Conservation (phyloP, 2,797 vertebrate genomes). For the Chromobotia macracanthus region DNA sequence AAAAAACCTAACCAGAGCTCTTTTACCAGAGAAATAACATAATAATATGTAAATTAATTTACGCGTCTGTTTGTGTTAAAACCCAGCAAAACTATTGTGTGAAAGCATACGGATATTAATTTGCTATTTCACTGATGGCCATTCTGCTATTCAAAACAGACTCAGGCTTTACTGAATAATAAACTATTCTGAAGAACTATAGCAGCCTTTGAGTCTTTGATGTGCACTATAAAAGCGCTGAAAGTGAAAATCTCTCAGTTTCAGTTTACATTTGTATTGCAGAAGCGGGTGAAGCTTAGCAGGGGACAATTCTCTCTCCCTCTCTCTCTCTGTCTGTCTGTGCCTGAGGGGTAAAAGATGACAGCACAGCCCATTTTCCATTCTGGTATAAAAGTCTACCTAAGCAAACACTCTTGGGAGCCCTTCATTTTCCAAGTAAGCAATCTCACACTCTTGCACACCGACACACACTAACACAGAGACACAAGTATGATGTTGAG, state of each 20-base stretch:
- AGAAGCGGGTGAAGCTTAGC: constrained; percentile 36
- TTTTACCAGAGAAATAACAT: no score
- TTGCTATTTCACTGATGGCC: constrained; percentile 46
- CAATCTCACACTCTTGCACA: constrained; percentile 36
- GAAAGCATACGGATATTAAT: constrained; percentile 20
- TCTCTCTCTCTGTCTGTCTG: constrained; percentile 10
- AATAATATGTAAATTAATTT: constrained; percentile 17
- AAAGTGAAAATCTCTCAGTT: constrained; percentile 43
- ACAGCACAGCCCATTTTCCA: constrained; percentile 48
- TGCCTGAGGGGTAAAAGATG: constrained; percentile 50
- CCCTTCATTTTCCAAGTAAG: constrained; percentile 40
- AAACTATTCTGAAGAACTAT: constrained; percentile 41
- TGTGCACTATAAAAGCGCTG: constrained; percentile 48
- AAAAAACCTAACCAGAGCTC: no score
- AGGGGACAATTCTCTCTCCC: constrained; percentile 30
- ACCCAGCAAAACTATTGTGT: constrained; percentile 1
- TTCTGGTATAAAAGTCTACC: constrained; percentile 51
- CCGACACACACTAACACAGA: constrained; percentile 28
- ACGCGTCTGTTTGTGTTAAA: background rate
- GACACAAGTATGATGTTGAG: constrained; percentile 17
- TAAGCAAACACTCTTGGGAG: constrained; percentile 44
- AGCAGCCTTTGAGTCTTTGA: constrained; percentile 52
- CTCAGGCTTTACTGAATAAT: constrained; percentile 41
- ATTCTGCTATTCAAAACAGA: constrained; percentile 26
- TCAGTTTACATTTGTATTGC: constrained; percentile 44